These are phyloP conservation scores for Mantis religiosa DNA, from an alignment of 2,888 invertebrate genomes.

Conservation along the genomic window DNA sequence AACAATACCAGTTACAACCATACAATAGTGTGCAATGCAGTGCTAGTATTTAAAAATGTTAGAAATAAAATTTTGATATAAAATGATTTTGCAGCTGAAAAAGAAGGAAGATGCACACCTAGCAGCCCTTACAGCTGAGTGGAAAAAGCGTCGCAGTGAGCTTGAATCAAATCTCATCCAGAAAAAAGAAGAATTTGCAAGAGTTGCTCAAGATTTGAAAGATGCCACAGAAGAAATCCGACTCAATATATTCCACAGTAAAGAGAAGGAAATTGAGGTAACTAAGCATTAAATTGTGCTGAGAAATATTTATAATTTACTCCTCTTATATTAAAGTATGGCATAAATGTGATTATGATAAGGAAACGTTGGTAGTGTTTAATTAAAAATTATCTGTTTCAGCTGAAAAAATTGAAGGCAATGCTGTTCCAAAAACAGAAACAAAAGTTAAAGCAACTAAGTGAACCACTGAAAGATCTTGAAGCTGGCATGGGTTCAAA, in stretches of 20 bases:
- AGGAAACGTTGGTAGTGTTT: background rate
- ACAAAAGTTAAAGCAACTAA: constrained; percentile 53
- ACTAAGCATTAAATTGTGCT: background rate
- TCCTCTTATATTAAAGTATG: constrained; percentile 41
- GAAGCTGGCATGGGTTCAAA: constrained; percentile 56
- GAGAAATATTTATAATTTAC: background rate
- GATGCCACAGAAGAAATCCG: constrained; percentile 57
- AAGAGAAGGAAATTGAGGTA: background rate
- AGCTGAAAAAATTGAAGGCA: constrained; percentile 43
- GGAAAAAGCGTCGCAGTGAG: constrained; percentile 52
- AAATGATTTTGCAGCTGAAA: constrained; percentile 29
- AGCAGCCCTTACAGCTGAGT: constrained; percentile 53
- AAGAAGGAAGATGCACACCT: constrained; percentile 36
- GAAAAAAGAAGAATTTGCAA: constrained; percentile 59
- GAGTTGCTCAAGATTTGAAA: constrained; percentile 55
- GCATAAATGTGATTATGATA: constrained; percentile 39
- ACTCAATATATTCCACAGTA: constrained; percentile 30
- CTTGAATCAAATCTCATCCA: constrained; percentile 54
- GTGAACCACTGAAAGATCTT: constrained; percentile 55
- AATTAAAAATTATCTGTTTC: background rate
- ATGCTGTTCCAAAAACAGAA: constrained; percentile 57
- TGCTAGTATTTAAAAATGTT: background rate
- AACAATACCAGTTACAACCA: too few species aligned
- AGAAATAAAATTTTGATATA: background rate
- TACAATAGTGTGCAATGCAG: background rate